Evolutionary conservation across 2,113 vertebrate genomes (phyloP).

Genomic region (Nibea albiflora): DNA sequence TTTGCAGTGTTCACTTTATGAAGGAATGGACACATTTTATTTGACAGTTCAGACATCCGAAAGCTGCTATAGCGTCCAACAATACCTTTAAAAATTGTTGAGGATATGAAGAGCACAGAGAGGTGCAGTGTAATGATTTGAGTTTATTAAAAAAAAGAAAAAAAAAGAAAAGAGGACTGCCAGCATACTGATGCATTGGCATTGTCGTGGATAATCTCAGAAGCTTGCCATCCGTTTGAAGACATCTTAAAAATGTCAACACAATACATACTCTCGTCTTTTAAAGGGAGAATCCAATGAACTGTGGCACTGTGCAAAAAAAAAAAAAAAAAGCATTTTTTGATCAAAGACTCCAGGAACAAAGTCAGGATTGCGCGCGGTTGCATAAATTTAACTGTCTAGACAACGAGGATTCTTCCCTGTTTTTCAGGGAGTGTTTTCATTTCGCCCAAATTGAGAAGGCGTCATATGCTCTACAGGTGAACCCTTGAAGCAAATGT

Average conservation of each 20-base stretch:
- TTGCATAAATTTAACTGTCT: neutral
- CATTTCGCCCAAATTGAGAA: neutral
- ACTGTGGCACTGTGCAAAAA: neutral
- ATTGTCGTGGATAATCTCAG: neutral
- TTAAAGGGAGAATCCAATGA: neutral
- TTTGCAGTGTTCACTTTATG: conserved; percentile 2
- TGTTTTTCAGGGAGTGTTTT: neutral
- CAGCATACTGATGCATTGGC: neutral
- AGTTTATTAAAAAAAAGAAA: neutral
- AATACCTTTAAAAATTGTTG: neutral
- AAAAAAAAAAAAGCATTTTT: conserved; percentile 2
- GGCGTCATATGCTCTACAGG: neutral
- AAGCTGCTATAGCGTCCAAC: neutral
- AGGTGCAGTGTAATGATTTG: neutral
- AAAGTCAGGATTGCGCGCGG: neutral
- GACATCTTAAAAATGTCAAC: conserved; percentile 1
- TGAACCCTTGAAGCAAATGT: neutral
- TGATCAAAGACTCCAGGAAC: conserved; percentile 12
- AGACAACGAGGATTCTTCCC: neutral
- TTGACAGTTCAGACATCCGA: neutral
- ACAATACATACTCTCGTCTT: neutral
- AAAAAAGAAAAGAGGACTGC: neutral
- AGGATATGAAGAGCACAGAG: neutral
- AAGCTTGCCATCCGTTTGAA: neutral
- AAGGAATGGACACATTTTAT: conserved; percentile 3